Evolutionary conservation across 1,140 invertebrate species (phyloP).

Genomic region (Hypothenemus hampei): DNA sequence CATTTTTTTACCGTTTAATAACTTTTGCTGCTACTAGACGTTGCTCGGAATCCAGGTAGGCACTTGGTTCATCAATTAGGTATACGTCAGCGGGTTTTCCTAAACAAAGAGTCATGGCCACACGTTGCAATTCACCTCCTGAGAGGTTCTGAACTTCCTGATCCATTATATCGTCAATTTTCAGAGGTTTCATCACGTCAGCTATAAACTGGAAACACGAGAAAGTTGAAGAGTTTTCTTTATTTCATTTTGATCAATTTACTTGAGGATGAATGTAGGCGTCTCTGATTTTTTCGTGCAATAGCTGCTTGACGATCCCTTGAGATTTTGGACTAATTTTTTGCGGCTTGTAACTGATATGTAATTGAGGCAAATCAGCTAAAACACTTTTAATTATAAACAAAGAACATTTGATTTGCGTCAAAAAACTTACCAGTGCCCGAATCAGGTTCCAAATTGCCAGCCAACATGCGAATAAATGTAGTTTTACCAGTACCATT

Average conservation of each 20-base stretch:
- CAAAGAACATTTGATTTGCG: not conserved
- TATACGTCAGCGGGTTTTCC: slow-evolving; percentile 99
- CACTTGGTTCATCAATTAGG: slow-evolving; percentile 98
- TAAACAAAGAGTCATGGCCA: slow-evolving; percentile 91
- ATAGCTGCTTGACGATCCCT: slow-evolving; percentile 83
- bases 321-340: slow-evolving; percentile 98
- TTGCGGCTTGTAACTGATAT: slow-evolving; percentile 99
- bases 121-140: slow-evolving; percentile 97
- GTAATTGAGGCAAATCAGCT: slow-evolving; percentile 82
- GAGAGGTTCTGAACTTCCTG: slow-evolving; percentile 99
- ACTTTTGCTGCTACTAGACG: slow-evolving; percentile 99
- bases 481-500: slow-evolving; percentile 99
- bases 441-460: slow-evolving; percentile 86
- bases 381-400: no score
- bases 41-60: slow-evolving; percentile 99
- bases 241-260: slow-evolving; percentile 17
- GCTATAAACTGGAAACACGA: slow-evolving; percentile 76
- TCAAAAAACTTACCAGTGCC: slow-evolving; percentile 58
- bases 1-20: slow-evolving; percentile 79
- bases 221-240: not conserved
- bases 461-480: slow-evolving; percentile 97
- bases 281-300: slow-evolving; percentile 96
- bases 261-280: slow-evolving; percentile 93
- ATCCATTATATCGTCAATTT: slow-evolving; percentile 97
- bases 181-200: slow-evolving; percentile 98